Evolutionary conservation across 2,888 invertebrate genomes (phyloP).

Genomic region (Leucoptera coffeella): DNA sequence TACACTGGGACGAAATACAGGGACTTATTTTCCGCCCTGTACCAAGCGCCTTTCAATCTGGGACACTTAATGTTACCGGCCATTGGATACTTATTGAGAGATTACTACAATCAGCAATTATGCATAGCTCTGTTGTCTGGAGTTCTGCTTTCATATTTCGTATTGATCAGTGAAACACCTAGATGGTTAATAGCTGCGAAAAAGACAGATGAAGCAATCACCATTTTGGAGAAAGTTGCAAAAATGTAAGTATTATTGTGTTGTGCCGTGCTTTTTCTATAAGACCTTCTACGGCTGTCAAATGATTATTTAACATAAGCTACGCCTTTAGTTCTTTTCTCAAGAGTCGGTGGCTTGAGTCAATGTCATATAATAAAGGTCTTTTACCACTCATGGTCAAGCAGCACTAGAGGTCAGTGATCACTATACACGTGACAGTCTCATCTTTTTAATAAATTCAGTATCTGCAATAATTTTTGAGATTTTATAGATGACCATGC

Average conservation of each 20-base stretch:
- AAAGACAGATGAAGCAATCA: conserved; percentile 52
- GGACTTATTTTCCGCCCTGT: conserved; percentile 51
- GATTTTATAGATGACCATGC: too few relatives aligned
- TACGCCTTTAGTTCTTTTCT: too few relatives aligned
- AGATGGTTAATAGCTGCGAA: conserved; percentile 69
- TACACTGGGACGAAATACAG: conserved; percentile 49
- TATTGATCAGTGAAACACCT: conserved; percentile 71
- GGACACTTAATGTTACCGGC: conserved; percentile 58
- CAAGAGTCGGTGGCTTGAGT: too few relatives aligned
- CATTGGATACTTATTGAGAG: conserved; percentile 57
- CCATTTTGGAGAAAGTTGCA: conserved; percentile 60
- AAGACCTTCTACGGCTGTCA: too few relatives aligned
- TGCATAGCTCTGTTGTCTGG: conserved; percentile 51
- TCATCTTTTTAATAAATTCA: too few relatives aligned
- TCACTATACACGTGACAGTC: too few relatives aligned
- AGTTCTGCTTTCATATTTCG: conserved; percentile 58
- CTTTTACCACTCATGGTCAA: too few relatives aligned
- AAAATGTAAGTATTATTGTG: conserved; percentile 19
- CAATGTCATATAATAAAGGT: too few relatives aligned
- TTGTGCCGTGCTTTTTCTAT: too few relatives aligned
- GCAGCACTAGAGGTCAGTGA: too few relatives aligned
- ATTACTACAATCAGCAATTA: conserved; percentile 60
- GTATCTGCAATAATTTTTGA: too few relatives aligned
- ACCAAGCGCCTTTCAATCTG: conserved; percentile 60
- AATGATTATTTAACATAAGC: too few relatives aligned